Percentiles rank a stretch among this genome's conserved stretches.
Evolutionary conservation across 2,797 vertebrate species (phyloP).

Genomic region (Gila robusta): DNA sequence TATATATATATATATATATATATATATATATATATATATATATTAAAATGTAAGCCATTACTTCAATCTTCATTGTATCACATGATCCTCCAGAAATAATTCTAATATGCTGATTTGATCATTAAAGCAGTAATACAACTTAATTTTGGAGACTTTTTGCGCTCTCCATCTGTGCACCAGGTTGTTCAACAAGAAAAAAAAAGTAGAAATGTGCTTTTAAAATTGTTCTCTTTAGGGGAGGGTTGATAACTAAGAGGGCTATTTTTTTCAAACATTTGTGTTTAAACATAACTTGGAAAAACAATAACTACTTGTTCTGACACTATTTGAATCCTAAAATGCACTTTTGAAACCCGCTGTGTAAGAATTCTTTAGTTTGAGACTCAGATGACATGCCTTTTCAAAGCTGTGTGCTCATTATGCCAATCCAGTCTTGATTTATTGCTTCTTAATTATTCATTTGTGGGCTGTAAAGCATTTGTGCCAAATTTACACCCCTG

Average conservation of each 20-base stretch:
- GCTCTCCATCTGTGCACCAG: not conserved
- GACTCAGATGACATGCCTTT: slow-evolving; percentile 37
- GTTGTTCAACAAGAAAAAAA: not conserved
- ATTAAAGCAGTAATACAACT: not conserved
- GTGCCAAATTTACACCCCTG: slow-evolving; percentile 62
- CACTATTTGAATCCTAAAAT: slow-evolving; percentile 1
- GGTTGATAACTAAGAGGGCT: not conserved
- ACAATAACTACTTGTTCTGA: not conserved
- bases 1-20: too few species aligned
- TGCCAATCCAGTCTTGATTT: slow-evolving; percentile 63
- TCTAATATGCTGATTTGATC: not conserved
- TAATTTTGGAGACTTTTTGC: not conserved
- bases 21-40: too few species aligned
- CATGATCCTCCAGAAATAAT: not conserved
- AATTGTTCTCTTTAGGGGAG: not conserved
- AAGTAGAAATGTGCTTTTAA: not conserved
- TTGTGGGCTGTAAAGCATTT: slow-evolving; percentile 63
- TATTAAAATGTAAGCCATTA: not conserved
- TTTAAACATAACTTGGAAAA: not conserved
- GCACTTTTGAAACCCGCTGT: not conserved
- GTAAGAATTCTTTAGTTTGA: slow-evolving; percentile 25
- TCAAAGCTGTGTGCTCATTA: slow-evolving; percentile 63
- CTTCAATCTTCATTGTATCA: not conserved
- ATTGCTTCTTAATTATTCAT: slow-evolving; percentile 70
- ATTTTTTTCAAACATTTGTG: not conserved